These are phyloP conservation scores for Paramisgurnus dabryanus DNA, from an alignment of 2,113 vertebrate genomes.

Conservation along the genomic window DNA sequence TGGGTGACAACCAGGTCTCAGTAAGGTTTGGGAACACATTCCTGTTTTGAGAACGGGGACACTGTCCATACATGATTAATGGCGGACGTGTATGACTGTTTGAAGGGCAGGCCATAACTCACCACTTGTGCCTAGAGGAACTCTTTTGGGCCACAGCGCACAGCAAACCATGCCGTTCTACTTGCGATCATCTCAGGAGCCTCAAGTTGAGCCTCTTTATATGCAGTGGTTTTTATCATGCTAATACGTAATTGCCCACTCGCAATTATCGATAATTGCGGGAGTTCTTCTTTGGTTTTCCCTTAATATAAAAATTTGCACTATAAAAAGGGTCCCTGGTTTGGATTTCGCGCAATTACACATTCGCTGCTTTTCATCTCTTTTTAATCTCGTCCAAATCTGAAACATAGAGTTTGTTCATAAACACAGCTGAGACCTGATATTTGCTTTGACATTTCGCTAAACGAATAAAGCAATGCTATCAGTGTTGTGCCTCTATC, in stretches of 20 bases:
- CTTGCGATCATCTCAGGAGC: constrained; percentile 38
- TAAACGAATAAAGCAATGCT: constrained; percentile 47
- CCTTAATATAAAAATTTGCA: constrained; percentile 55
- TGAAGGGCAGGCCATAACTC: constrained; percentile 56
- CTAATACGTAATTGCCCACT: constrained; percentile 53
- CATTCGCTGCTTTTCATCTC: constrained; percentile 43
- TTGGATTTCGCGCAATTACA: constrained; percentile 52
- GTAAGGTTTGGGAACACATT: constrained; percentile 30
- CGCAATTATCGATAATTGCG: constrained; percentile 54
- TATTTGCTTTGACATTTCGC: constrained; percentile 60
- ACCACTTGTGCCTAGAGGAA: constrained; percentile 26
- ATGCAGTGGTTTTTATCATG: constrained; percentile 52
- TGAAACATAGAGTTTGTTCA: constrained; percentile 52
- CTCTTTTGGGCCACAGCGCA: constrained; percentile 16
- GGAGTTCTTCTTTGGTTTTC: constrained; percentile 45
- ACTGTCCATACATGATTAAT: constrained; percentile 58
- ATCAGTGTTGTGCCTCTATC: constrained; percentile 53
- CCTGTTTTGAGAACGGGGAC: constrained; percentile 41
- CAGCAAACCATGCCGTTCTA: background rate
- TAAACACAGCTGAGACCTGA: constrained; percentile 52
- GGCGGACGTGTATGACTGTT: constrained; percentile 38
- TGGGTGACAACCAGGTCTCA: constrained; percentile 41
- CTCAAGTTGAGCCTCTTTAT: constrained; percentile 45
- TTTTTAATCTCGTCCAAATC: constrained; percentile 42
- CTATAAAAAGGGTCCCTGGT: constrained; percentile 47